phyloP scores from a whole-genome alignment of 1,140 invertebrate genomes.

The Bombus consobrinus region DNA sequence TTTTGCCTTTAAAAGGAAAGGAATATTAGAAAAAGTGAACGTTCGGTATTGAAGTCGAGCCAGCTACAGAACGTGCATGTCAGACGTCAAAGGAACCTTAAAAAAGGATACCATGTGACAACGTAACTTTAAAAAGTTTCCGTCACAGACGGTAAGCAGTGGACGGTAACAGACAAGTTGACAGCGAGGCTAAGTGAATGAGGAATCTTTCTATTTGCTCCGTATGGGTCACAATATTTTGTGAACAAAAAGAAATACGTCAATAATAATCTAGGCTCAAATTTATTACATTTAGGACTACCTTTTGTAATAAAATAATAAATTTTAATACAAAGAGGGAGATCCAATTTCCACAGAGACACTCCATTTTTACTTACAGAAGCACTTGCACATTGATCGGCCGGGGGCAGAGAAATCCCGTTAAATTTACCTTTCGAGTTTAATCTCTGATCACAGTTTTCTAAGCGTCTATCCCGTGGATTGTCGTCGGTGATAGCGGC shows the following conservation, averaged over 20 bases:
- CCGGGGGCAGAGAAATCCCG: neutral
- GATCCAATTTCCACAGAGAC: neutral
- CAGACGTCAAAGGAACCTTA: slow-evolving; percentile 14
- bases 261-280: too few relatives aligned
- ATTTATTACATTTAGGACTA: neutral
- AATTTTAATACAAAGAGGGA: too few relatives aligned
- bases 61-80: neutral
- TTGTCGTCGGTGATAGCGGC: slow-evolving; percentile 20
- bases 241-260: neutral
- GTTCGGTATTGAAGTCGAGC: neutral
- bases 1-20: neutral
- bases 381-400: neutral
- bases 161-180: slow-evolving; percentile 37
- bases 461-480: slow-evolving; percentile 28
- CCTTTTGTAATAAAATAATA: neutral
- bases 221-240: neutral
- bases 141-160: slow-evolving; percentile 19
- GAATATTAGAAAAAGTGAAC: neutral
- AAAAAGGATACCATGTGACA: slow-evolving; percentile 17
- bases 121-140: slow-evolving; percentile 46
- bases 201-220: neutral
- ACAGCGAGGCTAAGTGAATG: slow-evolving; percentile 44
- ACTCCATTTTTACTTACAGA: neutral
- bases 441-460: slow-evolving; percentile 49
- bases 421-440: slow-evolving; percentile 20